These are phyloP conservation scores for Agrochola lota DNA, from an alignment of 2,888 invertebrate genomes.

Conservation along the genomic window DNA sequence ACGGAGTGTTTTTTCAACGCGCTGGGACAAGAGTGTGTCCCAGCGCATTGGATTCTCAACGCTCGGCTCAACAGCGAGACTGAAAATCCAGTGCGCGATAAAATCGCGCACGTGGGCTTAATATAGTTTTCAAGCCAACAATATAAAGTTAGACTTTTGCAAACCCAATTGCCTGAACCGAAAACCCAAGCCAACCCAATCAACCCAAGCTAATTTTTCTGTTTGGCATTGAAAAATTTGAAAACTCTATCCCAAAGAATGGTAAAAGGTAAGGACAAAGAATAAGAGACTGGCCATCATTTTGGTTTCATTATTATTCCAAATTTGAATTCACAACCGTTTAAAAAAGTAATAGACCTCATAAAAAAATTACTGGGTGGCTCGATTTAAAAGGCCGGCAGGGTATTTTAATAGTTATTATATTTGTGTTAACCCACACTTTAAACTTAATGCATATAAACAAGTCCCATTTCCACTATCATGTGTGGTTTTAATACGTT, in stretches of 20 bases:
- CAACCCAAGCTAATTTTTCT: too few relatives aligned
- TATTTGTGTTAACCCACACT: background rate
- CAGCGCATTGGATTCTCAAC: too few relatives aligned
- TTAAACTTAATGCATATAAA: background rate
- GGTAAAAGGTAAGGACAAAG: background rate
- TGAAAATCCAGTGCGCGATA: too few relatives aligned
- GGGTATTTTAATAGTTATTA: background rate
- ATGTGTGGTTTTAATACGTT: background rate
- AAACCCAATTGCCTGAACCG: background rate
- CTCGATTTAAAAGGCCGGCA: background rate
- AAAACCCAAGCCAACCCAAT: too few relatives aligned
- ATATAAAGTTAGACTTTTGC: background rate
- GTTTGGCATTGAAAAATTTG: background rate
- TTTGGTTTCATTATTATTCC: background rate
- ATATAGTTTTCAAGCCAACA: background rate
- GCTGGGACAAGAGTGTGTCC: too few relatives aligned
- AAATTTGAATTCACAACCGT: background rate
- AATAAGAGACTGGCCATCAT: background rate
- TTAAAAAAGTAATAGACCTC: background rate
- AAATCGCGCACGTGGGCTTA: too few relatives aligned
- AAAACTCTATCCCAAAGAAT: background rate
- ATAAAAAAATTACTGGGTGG: background rate
- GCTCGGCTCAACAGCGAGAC: too few relatives aligned
- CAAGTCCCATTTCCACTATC: background rate
- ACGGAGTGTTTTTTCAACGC: too few relatives aligned